These are phyloP conservation scores for Phyllostomus discolor DNA, from an alignment of 2,113 vertebrate genomes.

Conservation along the genomic window DNA sequence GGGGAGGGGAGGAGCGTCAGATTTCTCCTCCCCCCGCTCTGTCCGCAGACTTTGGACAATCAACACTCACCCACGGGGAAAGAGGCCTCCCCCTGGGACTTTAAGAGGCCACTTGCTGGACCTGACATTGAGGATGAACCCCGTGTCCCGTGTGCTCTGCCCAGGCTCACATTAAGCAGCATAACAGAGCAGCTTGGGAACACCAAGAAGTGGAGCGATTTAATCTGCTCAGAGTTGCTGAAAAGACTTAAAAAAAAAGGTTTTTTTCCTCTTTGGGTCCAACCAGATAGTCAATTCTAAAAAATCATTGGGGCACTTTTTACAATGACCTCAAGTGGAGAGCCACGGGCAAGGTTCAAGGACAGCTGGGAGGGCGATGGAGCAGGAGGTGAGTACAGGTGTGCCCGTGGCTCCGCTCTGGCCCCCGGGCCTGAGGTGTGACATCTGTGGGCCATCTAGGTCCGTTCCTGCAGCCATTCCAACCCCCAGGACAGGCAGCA, in stretches of 20 bases:
- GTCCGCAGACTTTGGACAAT: neutral
- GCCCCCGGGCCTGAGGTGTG: fast-evolving
- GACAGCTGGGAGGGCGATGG: neutral
- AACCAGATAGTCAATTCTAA: neutral
- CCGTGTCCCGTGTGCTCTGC: fast-evolving
- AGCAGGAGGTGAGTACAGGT: fast-evolving
- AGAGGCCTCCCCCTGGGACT: fast-evolving
- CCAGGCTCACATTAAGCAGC: too few species aligned
- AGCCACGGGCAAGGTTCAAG: fast-evolving
- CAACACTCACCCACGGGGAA: neutral
- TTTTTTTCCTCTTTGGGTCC: neutral
- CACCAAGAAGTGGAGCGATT: too few species aligned
- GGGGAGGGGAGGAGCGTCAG: fast-evolving
- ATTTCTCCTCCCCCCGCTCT: too few species aligned
- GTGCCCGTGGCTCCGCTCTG: neutral
- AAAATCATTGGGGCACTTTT: neutral
- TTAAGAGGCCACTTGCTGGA: neutral
- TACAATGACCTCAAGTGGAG: fast-evolving
- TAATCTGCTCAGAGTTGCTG: neutral
- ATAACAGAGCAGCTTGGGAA: too few species aligned
- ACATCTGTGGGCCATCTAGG: fast-evolving
- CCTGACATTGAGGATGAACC: fast-evolving
- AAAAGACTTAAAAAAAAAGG: neutral
- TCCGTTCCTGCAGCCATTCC: neutral
- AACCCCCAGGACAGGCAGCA: fast-evolving